Conservation (phyloP, 64 coral and sea anemone species). For the Stylophora pistillata region DNA sequence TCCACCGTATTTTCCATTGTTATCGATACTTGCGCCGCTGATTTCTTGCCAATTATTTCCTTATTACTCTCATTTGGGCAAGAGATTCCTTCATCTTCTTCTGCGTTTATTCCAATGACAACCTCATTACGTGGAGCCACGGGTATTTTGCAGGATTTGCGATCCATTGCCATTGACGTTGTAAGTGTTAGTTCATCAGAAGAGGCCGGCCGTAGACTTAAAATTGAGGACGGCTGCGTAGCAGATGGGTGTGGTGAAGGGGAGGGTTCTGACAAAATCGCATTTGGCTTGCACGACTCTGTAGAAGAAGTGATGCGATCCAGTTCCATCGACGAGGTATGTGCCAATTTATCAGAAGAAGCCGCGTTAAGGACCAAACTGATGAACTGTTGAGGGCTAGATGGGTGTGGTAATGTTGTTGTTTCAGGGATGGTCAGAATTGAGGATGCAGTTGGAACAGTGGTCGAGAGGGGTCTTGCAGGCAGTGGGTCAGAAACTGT, state of each 20-base stretch:
- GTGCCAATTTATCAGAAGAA: not conserved
- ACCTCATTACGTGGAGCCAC: constrained; percentile 2
- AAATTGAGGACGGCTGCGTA: not conserved
- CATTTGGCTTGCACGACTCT: not conserved
- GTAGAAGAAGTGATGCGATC: not conserved
- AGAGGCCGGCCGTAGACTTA: not conserved
- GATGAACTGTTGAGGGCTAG: not conserved
- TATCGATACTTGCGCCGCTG: too few species aligned
- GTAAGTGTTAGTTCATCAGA: not conserved
- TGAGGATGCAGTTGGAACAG: not conserved
- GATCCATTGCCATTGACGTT: not conserved
- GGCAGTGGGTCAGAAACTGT: not conserved
- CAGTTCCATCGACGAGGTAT: not conserved
- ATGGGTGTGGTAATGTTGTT: not conserved
- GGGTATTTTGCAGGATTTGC: constrained; percentile 12
- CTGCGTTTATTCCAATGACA: not conserved
- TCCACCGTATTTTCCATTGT: too few species aligned
- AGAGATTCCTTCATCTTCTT: not conserved
- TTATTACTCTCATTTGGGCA: not conserved
- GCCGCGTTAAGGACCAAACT: not conserved
- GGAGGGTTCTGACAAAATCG: not conserved
- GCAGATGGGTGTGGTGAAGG: not conserved
- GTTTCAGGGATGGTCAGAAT: not conserved
- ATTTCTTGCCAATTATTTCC: too few species aligned
- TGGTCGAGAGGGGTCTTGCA: not conserved